These are phyloP conservation scores for Leuctra nigra DNA, from an alignment of 2,888 invertebrate genomes.

Conservation along the genomic window DNA sequence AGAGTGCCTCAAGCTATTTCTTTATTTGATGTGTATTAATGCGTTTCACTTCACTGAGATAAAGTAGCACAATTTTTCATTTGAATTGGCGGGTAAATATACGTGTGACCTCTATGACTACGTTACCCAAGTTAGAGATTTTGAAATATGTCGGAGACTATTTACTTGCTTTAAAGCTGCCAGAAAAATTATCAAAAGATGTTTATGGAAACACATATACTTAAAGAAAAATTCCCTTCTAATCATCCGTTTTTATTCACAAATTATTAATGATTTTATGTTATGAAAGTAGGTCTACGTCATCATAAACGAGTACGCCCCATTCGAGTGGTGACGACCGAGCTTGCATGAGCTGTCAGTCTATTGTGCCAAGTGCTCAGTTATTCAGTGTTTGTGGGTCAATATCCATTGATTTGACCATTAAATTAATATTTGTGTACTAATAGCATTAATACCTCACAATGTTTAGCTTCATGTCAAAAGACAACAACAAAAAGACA, in stretches of 20 bases:
- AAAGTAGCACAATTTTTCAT: too few relatives aligned
- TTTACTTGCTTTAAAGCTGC: too few relatives aligned
- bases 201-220: too few relatives aligned
- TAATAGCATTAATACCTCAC: neutral
- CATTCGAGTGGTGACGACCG: neutral
- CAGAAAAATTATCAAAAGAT: too few relatives aligned
- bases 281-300: neutral
- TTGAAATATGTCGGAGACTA: too few relatives aligned
- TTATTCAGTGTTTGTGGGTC: slow-evolving; percentile 11
- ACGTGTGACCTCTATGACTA: too few relatives aligned
- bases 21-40: too few relatives aligned
- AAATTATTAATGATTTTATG: neutral
- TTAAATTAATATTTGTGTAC: neutral
- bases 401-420: neutral
- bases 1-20: too few relatives aligned
- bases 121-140: too few relatives aligned
- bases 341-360: slow-evolving; percentile 1
- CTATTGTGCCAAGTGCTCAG: slow-evolving; percentile 1
- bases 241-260: neutral
- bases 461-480: slow-evolving; percentile 13
- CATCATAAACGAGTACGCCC: slow-evolving; percentile 7
- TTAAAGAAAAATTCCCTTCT: too few relatives aligned
- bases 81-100: too few relatives aligned
- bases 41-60: too few relatives aligned
- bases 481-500: slow-evolving; percentile 43